These are phyloP conservation scores for Anastatus disparis DNA, from an alignment of 1,140 invertebrate species.

Conservation along the genomic window DNA sequence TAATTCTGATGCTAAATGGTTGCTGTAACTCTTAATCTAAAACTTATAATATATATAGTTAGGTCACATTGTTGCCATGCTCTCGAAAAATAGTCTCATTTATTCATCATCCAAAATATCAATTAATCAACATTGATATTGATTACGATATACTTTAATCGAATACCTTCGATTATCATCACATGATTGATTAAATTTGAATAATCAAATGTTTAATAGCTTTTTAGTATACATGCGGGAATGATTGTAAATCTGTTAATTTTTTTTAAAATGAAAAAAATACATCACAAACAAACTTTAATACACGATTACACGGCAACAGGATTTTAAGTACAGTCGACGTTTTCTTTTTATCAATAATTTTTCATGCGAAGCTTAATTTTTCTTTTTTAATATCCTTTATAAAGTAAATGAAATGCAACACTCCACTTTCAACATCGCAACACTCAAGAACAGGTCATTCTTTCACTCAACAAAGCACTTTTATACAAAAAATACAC, in stretches of 20 bases:
- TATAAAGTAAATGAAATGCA: neutral
- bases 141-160: too few relatives aligned
- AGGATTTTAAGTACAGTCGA: conserved; percentile 27
- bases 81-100: too few relatives aligned
- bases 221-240: too few relatives aligned
- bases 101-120: too few relatives aligned
- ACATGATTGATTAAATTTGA: too few relatives aligned
- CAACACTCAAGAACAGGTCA: neutral
- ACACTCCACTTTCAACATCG: neutral
- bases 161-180: too few relatives aligned
- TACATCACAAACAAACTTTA: too few relatives aligned
- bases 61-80: conserved; percentile 8
- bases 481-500: conserved; percentile 60
- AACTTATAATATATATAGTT: conserved; percentile 1
- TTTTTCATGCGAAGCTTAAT: too few relatives aligned
- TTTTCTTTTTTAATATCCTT: neutral
- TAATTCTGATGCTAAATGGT: neutral
- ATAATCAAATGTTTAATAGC: too few relatives aligned
- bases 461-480: conserved; percentile 12
- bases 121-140: too few relatives aligned
- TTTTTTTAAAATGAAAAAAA: too few relatives aligned
- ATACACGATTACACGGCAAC: neutral
- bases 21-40: neutral
- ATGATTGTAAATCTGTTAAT: too few relatives aligned
- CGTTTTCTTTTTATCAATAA: neutral